Evolutionary conservation across 2,113 vertebrate species (phyloP), one percentile per base, ranked within the genome.

Genomic region (Amphiprion ocellaris): DNA sequence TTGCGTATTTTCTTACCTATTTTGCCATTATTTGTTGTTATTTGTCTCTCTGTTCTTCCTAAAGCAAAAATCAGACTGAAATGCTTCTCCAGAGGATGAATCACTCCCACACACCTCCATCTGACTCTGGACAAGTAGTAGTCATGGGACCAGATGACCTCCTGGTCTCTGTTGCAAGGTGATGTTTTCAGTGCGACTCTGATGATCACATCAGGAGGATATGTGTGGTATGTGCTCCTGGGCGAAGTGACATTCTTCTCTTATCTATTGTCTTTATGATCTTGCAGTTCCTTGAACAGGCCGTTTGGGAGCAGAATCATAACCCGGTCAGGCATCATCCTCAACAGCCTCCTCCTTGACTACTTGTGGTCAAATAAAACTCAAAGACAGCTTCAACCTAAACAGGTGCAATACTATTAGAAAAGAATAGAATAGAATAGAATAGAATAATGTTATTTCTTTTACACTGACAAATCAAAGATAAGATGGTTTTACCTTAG

Each of bases 121-220:
- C 86, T 0, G 89, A 87, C 4, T 16, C 89, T 4, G 95, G 95
- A 86, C 96, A 96, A 79, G 96, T 97, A 55, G 88, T 94, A 1
- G 93, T 97, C 77, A 96, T 97, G 93, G 96, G 97, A 60, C 95
- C 96, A 0, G 97, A 97, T 47, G 94, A 96, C 89, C 92, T 97
- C 84, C 94, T 97, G 3, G 96, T 97, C 14, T 95, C 96, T 0
- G 91, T 95, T 61, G 93, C 95, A 53, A 97, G 96, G 96, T 0
- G 17, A 17, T 26, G 21, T 62, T 33, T n/a, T 4, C 47, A 39
- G 5, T 67, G 14, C 39, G 53, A 33, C 64, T 53, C 23, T 19
- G 53, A 52, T n/a, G 1, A 41, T 82, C 41, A 28, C 9, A 63
- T 1, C 24, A 64, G 19, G 14, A 71, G 37, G 44, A 58, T 74